A percentile compares a stretch with the other conserved stretches of the same genome.
These are phyloP conservation scores for Cantharis rustica DNA, from an alignment of 2,888 invertebrate species.

Conservation along the genomic window DNA sequence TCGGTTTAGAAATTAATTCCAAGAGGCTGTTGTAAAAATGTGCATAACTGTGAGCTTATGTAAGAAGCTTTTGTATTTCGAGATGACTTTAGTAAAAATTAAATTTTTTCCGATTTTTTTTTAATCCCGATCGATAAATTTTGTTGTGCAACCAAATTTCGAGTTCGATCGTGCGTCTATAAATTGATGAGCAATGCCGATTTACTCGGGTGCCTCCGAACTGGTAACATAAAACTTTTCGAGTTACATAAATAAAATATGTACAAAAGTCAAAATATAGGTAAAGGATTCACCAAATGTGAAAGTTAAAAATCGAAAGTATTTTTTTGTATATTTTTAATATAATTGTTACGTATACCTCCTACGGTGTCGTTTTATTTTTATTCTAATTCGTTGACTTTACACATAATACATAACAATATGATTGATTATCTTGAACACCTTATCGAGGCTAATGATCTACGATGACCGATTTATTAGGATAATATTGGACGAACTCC, in stretches of 20 bases:
- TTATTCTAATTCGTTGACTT: neutral
- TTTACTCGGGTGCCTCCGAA: neutral
- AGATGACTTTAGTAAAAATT: neutral
- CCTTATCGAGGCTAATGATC: neutral
- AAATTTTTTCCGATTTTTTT: neutral
- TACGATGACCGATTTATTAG: neutral
- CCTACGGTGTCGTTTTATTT: slow-evolving; percentile 13
- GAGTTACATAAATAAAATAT: neutral
- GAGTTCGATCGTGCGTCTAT: neutral
- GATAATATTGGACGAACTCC: neutral
- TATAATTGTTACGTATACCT: slow-evolving; percentile 17
- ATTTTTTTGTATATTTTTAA: slow-evolving; percentile 3
- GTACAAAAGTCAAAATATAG: slow-evolving; percentile 4
- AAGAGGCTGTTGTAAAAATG: neutral
- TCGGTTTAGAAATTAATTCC: neutral
- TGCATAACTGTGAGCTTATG: neutral
- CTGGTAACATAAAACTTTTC: neutral
- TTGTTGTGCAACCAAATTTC: neutral
- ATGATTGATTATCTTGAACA: neutral
- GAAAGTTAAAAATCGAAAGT: slow-evolving; percentile 19
- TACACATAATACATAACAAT: neutral
- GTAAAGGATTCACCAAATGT: slow-evolving; percentile 12
- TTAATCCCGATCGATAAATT: neutral
- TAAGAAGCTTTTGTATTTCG: neutral
- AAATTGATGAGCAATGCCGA: neutral